Percentiles rank a stretch among this genome's conserved stretches.
phyloP scores from a whole-genome alignment of 2,113 vertebrate genomes.

The Cynocephalus volans region DNA sequence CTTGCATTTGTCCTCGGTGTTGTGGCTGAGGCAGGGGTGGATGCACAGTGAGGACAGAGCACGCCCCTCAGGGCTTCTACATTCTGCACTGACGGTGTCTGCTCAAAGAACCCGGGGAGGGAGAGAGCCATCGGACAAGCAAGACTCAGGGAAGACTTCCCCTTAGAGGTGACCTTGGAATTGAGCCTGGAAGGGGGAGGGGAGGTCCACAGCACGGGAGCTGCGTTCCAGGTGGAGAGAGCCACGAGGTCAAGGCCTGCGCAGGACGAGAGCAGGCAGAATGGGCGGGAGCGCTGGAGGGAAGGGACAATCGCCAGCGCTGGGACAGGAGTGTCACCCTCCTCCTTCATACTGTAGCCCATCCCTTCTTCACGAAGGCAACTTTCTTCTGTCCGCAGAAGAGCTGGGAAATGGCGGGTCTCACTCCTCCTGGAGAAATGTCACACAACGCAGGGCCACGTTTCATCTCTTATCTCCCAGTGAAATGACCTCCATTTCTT shows the following conservation, averaged over 20 bases:
- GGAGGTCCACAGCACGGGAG: neutral
- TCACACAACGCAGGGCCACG: rapidly evolving
- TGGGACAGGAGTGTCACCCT: neutral
- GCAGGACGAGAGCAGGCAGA: neutral
- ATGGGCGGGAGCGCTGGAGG: rapidly evolving
- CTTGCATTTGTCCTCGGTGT: rapidly evolving
- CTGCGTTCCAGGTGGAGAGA: neutral
- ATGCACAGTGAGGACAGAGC: no score
- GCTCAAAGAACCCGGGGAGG: rapidly evolving
- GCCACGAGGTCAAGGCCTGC: rapidly evolving
- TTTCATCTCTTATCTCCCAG: rapidly evolving
- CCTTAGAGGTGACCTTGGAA: neutral
- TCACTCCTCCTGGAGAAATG: rapidly evolving
- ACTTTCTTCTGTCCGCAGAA: neutral
- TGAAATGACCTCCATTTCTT: neutral
- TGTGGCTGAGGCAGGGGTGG: no score
- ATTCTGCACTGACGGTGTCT: no score
- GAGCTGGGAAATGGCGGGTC: no score
- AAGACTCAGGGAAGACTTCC: no score
- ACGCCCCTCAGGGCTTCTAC: no score
- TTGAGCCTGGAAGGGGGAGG: rapidly evolving
- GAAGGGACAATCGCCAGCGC: neutral
- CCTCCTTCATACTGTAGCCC: neutral
- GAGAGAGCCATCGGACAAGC: neutral
- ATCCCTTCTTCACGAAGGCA: rapidly evolving